These are phyloP conservation scores for Plutomurus gul DNA, from an alignment of 1,140 invertebrate genomes.

Conservation along the genomic window DNA sequence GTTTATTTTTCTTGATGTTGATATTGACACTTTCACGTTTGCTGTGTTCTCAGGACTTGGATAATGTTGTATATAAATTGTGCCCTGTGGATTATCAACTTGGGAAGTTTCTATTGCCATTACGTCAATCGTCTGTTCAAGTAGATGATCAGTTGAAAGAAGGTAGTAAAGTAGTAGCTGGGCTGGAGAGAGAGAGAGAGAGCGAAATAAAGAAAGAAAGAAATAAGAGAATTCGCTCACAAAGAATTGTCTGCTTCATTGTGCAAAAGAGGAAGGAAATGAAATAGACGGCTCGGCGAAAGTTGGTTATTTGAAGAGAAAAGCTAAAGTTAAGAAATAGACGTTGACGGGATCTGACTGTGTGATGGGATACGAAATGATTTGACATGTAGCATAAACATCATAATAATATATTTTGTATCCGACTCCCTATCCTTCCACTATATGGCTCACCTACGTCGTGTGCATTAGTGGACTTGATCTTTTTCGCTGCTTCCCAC, in stretches of 20 bases:
- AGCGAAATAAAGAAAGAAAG: neutral
- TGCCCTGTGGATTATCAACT: neutral
- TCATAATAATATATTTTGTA: too few species aligned
- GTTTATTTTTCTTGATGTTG: neutral
- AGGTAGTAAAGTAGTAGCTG: too few species aligned
- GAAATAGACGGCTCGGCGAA: too few species aligned
- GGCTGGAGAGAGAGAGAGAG: neutral
- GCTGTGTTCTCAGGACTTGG: neutral
- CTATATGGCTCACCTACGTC: too few species aligned
- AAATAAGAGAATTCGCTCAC: neutral
- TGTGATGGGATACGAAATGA: neutral
- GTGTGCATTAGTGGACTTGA: too few species aligned
- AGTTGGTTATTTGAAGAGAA: neutral
- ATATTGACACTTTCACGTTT: neutral
- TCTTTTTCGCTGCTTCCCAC: too few species aligned
- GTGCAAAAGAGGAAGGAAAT: neutral
- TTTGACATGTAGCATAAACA: neutral
- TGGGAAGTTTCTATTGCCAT: neutral
- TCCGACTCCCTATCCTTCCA: too few species aligned
- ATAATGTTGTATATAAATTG: neutral
- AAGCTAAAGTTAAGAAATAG: conserved; percentile 7
- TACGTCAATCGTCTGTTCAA: conserved; percentile 12
- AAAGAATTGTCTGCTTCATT: neutral
- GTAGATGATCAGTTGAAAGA: too few species aligned
- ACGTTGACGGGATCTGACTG: neutral